phyloP scores from a whole-genome alignment of 2,113 vertebrate species.

The Rhizomys pruinosus region DNA sequence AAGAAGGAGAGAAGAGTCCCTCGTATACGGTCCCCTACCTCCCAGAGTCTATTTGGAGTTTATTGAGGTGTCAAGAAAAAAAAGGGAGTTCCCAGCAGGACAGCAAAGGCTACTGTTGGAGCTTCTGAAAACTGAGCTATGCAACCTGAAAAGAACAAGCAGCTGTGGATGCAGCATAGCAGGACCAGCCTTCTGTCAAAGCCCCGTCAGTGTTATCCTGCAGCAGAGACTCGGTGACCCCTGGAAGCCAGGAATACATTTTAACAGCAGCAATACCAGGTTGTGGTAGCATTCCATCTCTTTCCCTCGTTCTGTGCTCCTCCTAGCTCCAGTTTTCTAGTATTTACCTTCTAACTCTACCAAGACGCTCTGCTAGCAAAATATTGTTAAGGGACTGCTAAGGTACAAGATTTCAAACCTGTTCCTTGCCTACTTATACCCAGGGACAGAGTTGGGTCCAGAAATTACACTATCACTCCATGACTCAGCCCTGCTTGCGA shows the following conservation, averaged over 20 bases:
- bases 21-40: not conserved
- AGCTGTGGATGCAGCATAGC: not conserved
- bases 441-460: not conserved
- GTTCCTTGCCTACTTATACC: too few species aligned
- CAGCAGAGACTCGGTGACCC: not conserved
- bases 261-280: not conserved
- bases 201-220: not conserved
- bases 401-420: not conserved
- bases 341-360: not conserved
- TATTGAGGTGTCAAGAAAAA: conserved; percentile 28
- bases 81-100: conserved; percentile 12
- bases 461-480: not conserved
- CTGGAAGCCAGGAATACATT: not conserved
- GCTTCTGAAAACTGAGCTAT: not conserved
- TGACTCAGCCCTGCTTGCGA: not conserved
- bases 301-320: not conserved
- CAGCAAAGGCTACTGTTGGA: not conserved
- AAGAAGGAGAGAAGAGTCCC: not conserved
- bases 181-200: not conserved
- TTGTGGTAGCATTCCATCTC: not conserved
- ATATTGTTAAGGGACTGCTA: not conserved
- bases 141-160: not conserved
- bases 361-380: not conserved
- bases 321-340: not conserved
- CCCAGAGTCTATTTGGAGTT: not conserved